These are phyloP conservation scores for Diarsia mendica DNA, from an alignment of 2,888 invertebrate genomes.

Conservation along the genomic window DNA sequence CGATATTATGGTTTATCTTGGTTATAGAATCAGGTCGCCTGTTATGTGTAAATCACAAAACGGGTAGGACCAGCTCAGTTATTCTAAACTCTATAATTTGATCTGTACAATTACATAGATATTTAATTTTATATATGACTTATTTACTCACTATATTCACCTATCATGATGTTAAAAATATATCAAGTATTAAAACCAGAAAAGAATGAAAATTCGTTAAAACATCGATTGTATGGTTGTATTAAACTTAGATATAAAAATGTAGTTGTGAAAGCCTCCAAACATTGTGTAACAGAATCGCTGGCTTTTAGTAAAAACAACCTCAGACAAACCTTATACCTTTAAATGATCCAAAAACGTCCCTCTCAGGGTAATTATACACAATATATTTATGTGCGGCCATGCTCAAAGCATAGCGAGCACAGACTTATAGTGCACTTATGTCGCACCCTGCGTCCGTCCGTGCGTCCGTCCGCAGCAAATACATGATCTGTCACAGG, in stretches of 20 bases:
- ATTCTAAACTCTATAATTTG: too few species aligned
- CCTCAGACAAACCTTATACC: not conserved
- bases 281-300: not conserved
- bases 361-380: not conserved
- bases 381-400: slow-evolving; percentile 25
- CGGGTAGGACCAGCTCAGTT: too few species aligned
- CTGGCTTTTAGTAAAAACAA: not conserved
- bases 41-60: too few species aligned
- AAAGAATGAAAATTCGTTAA: not conserved
- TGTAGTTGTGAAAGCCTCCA: too few species aligned
- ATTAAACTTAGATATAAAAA: not conserved
- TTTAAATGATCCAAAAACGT: not conserved
- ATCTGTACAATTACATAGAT: too few species aligned
- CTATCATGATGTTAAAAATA: not conserved
- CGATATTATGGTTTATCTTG: too few species aligned
- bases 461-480: slow-evolving; percentile 11
- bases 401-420: slow-evolving; percentile 15
- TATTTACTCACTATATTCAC: not conserved
- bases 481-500: not conserved
- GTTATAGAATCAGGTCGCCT: too few species aligned
- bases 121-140: too few species aligned
- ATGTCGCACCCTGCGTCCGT: not conserved
- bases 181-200: not conserved
- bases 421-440: slow-evolving; percentile 10
- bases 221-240: not conserved